Conservation (phyloP, 2,113 vertebrate genomes). For the Saimiri boliviensis region DNA sequence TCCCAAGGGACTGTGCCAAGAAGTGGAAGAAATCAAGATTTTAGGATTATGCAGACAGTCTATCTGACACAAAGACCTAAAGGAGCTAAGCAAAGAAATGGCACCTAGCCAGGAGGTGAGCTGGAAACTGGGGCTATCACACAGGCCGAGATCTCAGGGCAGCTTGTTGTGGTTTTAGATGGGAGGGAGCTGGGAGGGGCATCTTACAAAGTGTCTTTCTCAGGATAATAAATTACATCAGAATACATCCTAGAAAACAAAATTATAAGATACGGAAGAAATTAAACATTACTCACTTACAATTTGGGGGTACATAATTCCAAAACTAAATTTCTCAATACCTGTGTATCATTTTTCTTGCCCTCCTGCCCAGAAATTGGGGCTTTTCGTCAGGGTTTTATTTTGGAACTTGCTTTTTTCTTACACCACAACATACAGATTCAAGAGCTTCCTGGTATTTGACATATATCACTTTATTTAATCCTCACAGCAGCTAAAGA, state of each 20-base stretch:
- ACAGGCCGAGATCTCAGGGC: neutral
- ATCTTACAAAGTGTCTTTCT: neutral
- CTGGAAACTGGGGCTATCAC: neutral
- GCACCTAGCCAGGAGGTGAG: neutral
- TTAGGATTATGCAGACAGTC: neutral
- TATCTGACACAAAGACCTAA: neutral
- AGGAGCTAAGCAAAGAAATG: neutral
- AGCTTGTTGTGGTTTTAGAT: neutral
- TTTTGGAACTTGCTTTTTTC: neutral
- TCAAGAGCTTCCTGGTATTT: neutral
- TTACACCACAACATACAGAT: neutral
- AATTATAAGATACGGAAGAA: neutral
- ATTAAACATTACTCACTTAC: too few relatives aligned
- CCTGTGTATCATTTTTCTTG: too few relatives aligned
- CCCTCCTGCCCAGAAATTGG: too few relatives aligned
- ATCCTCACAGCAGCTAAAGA: neutral
- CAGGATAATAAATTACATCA: neutral
- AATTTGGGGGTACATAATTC: neutral
- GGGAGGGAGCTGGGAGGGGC: too few relatives aligned
- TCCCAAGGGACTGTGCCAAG: neutral
- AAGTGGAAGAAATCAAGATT: neutral
- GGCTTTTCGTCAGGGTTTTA: neutral
- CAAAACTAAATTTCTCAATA: neutral
- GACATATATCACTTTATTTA: neutral
- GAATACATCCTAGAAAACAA: neutral